Evolutionary conservation across 2,888 invertebrate species (phyloP).

Genomic region (Lycia hirtaria): DNA sequence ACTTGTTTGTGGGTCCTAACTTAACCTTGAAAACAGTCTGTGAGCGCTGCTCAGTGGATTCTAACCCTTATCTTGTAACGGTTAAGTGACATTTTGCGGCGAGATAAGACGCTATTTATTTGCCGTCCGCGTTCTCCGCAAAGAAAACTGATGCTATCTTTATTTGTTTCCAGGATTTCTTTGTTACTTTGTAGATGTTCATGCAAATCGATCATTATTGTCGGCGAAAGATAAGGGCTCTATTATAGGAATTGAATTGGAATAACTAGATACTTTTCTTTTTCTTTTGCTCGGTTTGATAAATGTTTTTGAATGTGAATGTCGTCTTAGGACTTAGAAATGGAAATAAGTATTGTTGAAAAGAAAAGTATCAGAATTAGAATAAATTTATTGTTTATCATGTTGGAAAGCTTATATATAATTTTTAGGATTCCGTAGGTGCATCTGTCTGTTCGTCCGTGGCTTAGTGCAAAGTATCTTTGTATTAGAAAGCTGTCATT

Average conservation of each 20-base stretch:
- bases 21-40: not conserved
- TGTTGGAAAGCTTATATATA: too few species aligned
- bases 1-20: too few species aligned
- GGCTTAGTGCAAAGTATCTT: too few species aligned
- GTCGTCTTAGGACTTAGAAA: not conserved
- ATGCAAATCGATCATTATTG: slow-evolving; percentile 30
- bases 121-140: slow-evolving; percentile 56
- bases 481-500: too few species aligned
- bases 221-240: slow-evolving; percentile 4
- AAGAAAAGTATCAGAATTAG: too few species aligned
- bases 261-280: not conserved
- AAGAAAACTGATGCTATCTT: slow-evolving; percentile 54
- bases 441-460: too few species aligned
- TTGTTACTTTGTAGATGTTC: slow-evolving; percentile 29
- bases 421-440: too few species aligned
- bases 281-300: not conserved
- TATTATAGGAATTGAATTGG: not conserved
- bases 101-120: slow-evolving; percentile 75
- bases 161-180: slow-evolving; percentile 47
- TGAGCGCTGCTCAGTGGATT: not conserved
- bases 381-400: too few species aligned
- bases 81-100: slow-evolving; percentile 65
- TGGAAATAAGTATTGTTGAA: not conserved
- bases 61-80: slow-evolving; percentile 42
- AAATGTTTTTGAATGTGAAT: not conserved